Evolutionary conservation across 2,797 vertebrate species (phyloP), one percentile per base, ranked within the genome.

Genomic region (Syndactyla subalaris): DNA sequence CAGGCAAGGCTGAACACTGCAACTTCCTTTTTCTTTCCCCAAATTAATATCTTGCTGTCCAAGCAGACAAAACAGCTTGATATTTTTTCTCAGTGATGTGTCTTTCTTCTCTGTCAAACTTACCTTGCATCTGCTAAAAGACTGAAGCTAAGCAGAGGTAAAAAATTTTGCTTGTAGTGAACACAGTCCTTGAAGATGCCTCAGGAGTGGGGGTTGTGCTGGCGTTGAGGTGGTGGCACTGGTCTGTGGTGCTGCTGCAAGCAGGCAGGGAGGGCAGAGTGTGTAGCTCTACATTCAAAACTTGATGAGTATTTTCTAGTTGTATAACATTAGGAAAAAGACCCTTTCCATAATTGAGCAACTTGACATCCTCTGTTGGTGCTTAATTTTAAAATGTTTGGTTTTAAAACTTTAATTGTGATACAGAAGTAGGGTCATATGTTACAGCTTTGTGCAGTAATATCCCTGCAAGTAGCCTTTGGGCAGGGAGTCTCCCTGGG

Each of bases 371-470:
- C 29, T 80, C 46, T 46, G 7, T 80, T 89, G 61, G 43, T 57
- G 22, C 70, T 67, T 67, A 22, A 49, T 58, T 82, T 78, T 2
- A n/a, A 85, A 77, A 41, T 38, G 26, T 30, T 85, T 58, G 11
- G 4, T 0, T 81, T 85, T 79, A 67, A 55, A 61, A 23, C 45
- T 55, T 29, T 4, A 61, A 19, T 43, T 29, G 10, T 67, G 30
- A 21, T n/a, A 12, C n/a, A 24, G 24, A 65, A 70, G 7, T 29
- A 75, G 18, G 32, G 43, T 6, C 0, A 0, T 10, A 5, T 17
- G 13, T 61, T 67, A 51, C 22, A 34, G 29, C 23, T 81, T 78
- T 81, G 55, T 76, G 63, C 34, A 38, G 0, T 59, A 62, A 36
- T 39, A 20, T 27, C 65, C 15, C 23, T 14, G 1, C 32, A 16